phyloP scores from a whole-genome alignment of 2,113 vertebrate species.

The Pomatorhinus ruficollis region DNA sequence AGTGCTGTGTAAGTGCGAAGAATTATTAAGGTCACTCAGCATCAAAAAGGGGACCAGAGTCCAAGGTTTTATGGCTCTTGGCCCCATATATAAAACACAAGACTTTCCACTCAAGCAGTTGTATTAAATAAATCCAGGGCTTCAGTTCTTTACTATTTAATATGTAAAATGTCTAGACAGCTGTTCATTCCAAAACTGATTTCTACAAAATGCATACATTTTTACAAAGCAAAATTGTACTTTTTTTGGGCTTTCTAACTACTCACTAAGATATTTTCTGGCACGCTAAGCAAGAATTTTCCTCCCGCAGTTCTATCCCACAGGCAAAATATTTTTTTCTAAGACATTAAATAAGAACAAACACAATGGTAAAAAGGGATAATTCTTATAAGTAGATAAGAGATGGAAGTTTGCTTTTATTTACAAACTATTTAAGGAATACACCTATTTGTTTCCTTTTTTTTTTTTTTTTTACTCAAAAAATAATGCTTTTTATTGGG shows the following conservation, averaged over 20 bases:
- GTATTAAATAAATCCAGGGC: background rate
- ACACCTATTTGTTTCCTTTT: background rate
- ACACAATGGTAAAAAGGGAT: background rate
- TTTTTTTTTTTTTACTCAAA: background rate
- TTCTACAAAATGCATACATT: background rate
- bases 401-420: background rate
- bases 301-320: background rate
- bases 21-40: constrained; percentile 15
- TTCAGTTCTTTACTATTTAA: background rate
- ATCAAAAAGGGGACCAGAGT: background rate
- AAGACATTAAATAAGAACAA: background rate
- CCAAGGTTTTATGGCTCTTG: background rate
- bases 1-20: constrained; percentile 2
- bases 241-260: background rate
- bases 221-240: background rate
- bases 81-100: background rate
- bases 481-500: background rate
- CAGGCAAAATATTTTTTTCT: background rate
- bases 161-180: background rate
- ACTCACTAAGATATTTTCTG: background rate
- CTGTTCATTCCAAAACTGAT: background rate
- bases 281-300: background rate
- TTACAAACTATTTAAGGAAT: background rate
- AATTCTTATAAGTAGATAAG: background rate
- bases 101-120: background rate